These are phyloP conservation scores for Clarias pachynema DNA, from an alignment of 2,797 vertebrate genomes.

Conservation along the genomic window DNA sequence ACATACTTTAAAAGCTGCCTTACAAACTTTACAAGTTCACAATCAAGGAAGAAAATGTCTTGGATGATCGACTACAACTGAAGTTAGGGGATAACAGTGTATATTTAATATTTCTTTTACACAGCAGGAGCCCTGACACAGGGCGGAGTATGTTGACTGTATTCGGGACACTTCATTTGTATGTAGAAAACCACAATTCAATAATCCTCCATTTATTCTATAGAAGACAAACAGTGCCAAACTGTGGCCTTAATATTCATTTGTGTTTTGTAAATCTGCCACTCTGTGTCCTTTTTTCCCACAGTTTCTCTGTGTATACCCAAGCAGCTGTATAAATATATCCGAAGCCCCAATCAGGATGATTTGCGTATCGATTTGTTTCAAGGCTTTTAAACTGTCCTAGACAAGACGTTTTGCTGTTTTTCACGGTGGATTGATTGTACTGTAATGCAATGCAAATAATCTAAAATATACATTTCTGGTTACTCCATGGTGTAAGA, in stretches of 20 bases:
- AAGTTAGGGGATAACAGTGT: neutral
- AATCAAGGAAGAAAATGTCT: neutral
- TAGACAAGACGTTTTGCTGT: conserved; percentile 8
- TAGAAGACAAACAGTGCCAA: conserved; percentile 9
- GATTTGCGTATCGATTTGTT: conserved; percentile 41
- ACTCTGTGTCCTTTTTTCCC: conserved; percentile 21
- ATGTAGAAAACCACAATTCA: conserved; percentile 33
- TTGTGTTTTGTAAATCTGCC: conserved; percentile 32
- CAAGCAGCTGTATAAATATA: conserved; percentile 44
- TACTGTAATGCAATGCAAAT: neutral
- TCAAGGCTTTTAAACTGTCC: conserved; percentile 26
- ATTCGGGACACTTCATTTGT: conserved; percentile 25
- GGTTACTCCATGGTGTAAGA: neutral
- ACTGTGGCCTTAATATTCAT: conserved; percentile 27
- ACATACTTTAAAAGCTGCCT: neutral
- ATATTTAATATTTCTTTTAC: neutral
- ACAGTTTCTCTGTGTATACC: conserved; percentile 26
- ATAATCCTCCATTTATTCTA: conserved; percentile 33
- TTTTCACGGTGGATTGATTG: conserved; percentile 5
- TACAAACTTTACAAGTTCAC: neutral
- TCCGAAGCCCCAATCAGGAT: conserved; percentile 28
- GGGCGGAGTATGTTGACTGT: conserved; percentile 6
- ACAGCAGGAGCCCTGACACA: neutral
- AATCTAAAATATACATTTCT: neutral
- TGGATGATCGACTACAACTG: neutral